These are phyloP conservation scores for Caprella mutica DNA, from an alignment of 2,888 invertebrate genomes.

Conservation along the genomic window DNA sequence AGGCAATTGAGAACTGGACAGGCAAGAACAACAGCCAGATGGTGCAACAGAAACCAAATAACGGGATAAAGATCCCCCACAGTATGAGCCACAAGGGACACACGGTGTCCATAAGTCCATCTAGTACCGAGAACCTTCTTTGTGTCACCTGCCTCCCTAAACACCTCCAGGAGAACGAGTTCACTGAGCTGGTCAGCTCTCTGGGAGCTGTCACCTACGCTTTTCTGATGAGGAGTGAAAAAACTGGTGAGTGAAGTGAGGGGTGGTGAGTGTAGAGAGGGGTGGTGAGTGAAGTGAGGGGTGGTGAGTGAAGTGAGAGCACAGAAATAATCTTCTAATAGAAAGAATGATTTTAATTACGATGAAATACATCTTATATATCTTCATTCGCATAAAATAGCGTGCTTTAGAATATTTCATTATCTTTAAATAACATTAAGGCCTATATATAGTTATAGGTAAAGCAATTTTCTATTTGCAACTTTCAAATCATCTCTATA, in stretches of 20 bases:
- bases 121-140: constrained; percentile 37
- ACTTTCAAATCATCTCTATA: not conserved
- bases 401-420: too few species aligned
- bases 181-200: constrained; percentile 41
- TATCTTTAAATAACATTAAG: too few species aligned
- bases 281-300: not conserved
- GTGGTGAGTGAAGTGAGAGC: not conserved
- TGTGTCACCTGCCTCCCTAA: constrained; percentile 46
- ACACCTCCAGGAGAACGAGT: constrained; percentile 43
- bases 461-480: too few species aligned
- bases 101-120: constrained; percentile 30
- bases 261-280: not conserved
- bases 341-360: too few species aligned
- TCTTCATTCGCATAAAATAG: too few species aligned
- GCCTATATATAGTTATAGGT: too few species aligned
- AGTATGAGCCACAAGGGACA: constrained; percentile 19
- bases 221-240: constrained; percentile 43
- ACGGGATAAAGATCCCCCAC: not conserved
- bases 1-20: constrained; percentile 32
- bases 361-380: too few species aligned
- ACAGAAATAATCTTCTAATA: too few species aligned
- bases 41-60: too few species aligned
- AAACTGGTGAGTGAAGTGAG: constrained; percentile 29
- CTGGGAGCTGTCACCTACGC: constrained; percentile 44
- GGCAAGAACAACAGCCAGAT: constrained; percentile 6